Conservation (phyloP, 2,888 invertebrate genomes). For the Agrotis puta region DNA sequence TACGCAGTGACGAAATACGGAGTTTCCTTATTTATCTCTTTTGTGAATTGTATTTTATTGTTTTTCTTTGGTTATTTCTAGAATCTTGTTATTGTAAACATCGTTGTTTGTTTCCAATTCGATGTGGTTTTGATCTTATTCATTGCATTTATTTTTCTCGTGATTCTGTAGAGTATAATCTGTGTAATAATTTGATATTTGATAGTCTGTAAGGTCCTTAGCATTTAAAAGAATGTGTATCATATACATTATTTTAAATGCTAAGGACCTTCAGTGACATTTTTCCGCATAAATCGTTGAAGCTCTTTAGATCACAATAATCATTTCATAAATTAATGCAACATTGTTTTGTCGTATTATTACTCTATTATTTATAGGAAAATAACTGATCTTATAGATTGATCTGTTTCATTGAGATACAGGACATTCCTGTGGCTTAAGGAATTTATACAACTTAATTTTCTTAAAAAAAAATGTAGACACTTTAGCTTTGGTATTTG, state of each 20-base stretch:
- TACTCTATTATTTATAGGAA: conserved; percentile 35
- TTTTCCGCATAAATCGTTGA: conserved; percentile 23
- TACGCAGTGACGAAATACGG: conserved; percentile 25
- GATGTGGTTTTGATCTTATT: background rate
- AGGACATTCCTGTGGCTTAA: conserved; percentile 10
- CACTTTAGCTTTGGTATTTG: conserved; percentile 16
- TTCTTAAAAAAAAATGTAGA: conserved; percentile 19
- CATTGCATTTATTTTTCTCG: background rate
- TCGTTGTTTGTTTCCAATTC: background rate
- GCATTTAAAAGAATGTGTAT: too few relatives aligned
- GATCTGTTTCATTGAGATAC: conserved; percentile 41
- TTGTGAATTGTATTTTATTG: conserved; percentile 10
- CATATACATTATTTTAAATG: conserved; percentile 10
- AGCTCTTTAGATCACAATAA: background rate
- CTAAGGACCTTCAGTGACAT: conserved; percentile 9
- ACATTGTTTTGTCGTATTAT: conserved; percentile 16
- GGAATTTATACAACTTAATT: conserved; percentile 38
- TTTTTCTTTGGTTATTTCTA: conserved; percentile 18
- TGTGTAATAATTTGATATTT: too few relatives aligned
- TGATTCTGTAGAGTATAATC: too few relatives aligned
- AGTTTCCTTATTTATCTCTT: conserved; percentile 27
- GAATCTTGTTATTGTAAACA: conserved; percentile 26
- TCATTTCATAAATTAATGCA: conserved; percentile 29
- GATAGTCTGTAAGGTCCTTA: too few relatives aligned
- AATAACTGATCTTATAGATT: conserved; percentile 39